Conservation (phyloP, 2,113 vertebrate genomes). For the Tichodroma muraria region DNA sequence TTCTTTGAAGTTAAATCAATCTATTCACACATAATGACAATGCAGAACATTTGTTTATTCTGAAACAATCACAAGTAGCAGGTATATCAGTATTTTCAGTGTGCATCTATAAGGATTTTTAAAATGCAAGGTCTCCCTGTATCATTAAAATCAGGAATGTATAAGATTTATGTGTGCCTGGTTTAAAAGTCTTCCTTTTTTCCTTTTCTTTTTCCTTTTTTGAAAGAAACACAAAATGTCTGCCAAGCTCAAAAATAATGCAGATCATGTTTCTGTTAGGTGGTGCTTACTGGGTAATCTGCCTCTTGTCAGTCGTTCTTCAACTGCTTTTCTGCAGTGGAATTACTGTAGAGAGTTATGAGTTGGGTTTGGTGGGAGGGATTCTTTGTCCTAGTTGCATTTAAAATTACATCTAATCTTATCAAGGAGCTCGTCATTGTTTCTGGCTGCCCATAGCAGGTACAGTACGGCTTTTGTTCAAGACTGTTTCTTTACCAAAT, state of each 20-base stretch:
- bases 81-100: background rate
- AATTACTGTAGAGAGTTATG: conserved; percentile 73
- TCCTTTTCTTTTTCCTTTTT: background rate
- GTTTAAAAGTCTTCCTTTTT: conserved; percentile 4
- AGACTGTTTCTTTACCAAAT: conserved; percentile 75
- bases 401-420: conserved; percentile 83
- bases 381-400: conserved; percentile 74
- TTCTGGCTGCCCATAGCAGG: conserved; percentile 75
- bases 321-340: conserved; percentile 65
- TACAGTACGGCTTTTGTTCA: conserved; percentile 92
- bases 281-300: conserved; percentile 65
- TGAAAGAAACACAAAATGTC: conserved; percentile 65
- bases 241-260: conserved; percentile 69
- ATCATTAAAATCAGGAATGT: conserved; percentile 21
- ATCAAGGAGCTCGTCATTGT: conserved; percentile 80
- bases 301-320: conserved; percentile 74
- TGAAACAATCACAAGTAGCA: background rate
- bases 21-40: background rate
- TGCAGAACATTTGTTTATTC: background rate
- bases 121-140: background rate
- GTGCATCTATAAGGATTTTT: background rate
- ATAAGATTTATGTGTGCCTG: background rate
- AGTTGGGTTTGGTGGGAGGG: conserved; percentile 64
- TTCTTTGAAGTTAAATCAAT: background rate
- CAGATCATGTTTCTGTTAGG: conserved; percentile 71